phyloP scores from a whole-genome alignment of 1,140 invertebrate genomes.

The Megalopta genalis region DNA sequence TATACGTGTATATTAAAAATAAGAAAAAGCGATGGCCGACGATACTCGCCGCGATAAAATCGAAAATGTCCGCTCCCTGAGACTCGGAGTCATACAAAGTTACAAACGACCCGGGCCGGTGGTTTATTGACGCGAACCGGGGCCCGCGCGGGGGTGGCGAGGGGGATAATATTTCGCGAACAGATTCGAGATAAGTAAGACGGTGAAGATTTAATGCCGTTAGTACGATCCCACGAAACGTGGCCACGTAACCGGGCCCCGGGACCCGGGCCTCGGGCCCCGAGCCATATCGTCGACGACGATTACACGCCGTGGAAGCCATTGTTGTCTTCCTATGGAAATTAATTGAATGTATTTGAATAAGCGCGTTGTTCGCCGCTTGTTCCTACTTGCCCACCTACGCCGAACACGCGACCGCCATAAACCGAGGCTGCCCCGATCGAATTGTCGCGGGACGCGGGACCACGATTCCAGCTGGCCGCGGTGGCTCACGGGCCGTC shows the following conservation, averaged over 20 bases:
- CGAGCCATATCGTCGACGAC: slow-evolving; percentile 61
- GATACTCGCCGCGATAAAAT: slow-evolving; percentile 19
- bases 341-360: slow-evolving; percentile 80
- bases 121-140: slow-evolving; percentile 41
- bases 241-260: slow-evolving; percentile 13
- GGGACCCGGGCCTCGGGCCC: neutral
- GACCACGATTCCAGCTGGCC: slow-evolving; percentile 28
- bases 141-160: neutral
- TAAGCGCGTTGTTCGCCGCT: slow-evolving; percentile 77
- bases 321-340: slow-evolving; percentile 79
- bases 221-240: slow-evolving; percentile 57
- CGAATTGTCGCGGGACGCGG: slow-evolving; percentile 58
- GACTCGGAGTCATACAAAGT: slow-evolving; percentile 5
- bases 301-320: slow-evolving; percentile 73
- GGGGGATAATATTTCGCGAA: slow-evolving; percentile 40
- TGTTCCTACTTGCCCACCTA: slow-evolving; percentile 76
- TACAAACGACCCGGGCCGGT: slow-evolving; percentile 35
- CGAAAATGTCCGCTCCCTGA: slow-evolving; percentile 6
- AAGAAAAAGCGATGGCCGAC: neutral
- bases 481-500: neutral
- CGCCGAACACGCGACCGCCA: slow-evolving; percentile 70
- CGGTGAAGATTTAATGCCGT: slow-evolving; percentile 57
- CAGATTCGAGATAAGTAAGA: slow-evolving; percentile 50
- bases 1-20: neutral
- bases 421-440: slow-evolving; percentile 56